Evolutionary conservation across 2,888 invertebrate genomes (phyloP).

Genomic region (Agrotis exclamationis): DNA sequence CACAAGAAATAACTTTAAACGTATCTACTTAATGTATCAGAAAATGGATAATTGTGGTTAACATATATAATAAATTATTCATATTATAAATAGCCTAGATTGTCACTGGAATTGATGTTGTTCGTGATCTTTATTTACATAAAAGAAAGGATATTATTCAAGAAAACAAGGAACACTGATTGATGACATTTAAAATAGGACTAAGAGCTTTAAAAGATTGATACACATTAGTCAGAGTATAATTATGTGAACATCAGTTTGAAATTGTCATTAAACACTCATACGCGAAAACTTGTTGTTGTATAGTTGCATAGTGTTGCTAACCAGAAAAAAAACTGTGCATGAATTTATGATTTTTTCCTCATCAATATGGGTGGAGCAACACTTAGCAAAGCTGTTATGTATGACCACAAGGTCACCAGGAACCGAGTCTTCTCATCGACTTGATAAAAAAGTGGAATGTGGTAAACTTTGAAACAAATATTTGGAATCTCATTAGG

Average conservation of each 20-base stretch:
- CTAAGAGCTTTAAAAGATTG: background rate
- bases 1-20: constrained; percentile 10
- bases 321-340: constrained; percentile 30
- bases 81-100: constrained; percentile 1
- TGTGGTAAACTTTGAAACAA: constrained; percentile 40
- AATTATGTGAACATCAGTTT: background rate
- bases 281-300: constrained; percentile 8
- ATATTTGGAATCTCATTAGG: constrained; percentile 51
- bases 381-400: constrained; percentile 33
- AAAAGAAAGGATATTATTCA: background rate
- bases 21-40: background rate
- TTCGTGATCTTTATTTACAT: background rate
- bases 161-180: constrained; percentile 9
- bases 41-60: constrained; percentile 20
- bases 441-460: constrained; percentile 50
- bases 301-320: constrained; percentile 10
- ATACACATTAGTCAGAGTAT: constrained; percentile 6
- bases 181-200: background rate
- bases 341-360: constrained; percentile 28
- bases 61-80: background rate
- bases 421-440: constrained; percentile 55
- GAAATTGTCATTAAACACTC: background rate
- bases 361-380: constrained; percentile 43
- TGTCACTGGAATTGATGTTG: background rate
- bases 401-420: constrained; percentile 47